Conservation (phyloP, 2,113 vertebrate genomes). For the Oryzias melastigma region DNA sequence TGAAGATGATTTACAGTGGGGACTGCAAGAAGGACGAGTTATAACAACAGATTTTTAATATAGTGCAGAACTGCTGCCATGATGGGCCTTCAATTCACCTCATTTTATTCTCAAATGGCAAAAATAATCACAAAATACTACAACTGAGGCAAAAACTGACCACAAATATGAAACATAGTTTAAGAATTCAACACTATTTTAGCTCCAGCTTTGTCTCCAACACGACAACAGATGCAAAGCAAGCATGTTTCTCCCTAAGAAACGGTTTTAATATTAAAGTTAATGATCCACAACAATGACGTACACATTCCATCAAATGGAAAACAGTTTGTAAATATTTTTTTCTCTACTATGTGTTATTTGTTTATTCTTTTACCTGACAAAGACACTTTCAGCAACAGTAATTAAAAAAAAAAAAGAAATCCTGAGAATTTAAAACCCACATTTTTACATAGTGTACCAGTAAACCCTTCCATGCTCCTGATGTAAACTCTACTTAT, state of each 20-base stretch:
- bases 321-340: constrained; percentile 29
- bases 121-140: constrained; percentile 59
- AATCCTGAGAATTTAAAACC: constrained; percentile 55
- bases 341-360: neutral
- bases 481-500: constrained; percentile 46
- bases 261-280: constrained; percentile 29
- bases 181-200: constrained; percentile 39
- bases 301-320: constrained; percentile 16
- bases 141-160: constrained; percentile 25
- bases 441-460: constrained; percentile 26
- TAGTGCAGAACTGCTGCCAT: neutral
- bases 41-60: constrained; percentile 45
- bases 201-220: constrained; percentile 38
- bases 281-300: constrained; percentile 42
- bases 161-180: constrained; percentile 38
- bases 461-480: constrained; percentile 15
- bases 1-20: constrained; percentile 51
- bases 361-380: no score
- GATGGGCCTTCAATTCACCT: constrained; percentile 31
- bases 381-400: constrained; percentile 22
- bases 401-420: constrained; percentile 27
- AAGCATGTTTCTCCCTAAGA: neutral
- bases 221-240: neutral
- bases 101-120: constrained; percentile 66
- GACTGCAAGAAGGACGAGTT: constrained; percentile 79